phyloP scores from a whole-genome alignment of 2,113 vertebrate genomes.

The Lasiurus borealis region DNA sequence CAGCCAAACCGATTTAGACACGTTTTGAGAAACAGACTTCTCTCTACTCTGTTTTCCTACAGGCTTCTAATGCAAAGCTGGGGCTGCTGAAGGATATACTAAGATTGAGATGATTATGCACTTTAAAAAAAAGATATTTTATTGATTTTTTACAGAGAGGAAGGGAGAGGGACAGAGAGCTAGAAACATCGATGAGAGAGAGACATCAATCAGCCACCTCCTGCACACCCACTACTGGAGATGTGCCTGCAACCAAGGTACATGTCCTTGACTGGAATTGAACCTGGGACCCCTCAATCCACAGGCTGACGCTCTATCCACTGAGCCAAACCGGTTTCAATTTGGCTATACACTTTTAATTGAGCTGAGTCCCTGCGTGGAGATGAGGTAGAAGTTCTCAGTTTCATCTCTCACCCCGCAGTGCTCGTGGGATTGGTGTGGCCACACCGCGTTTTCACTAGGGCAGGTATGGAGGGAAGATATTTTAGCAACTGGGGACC shows the following conservation, averaged over 20 bases:
- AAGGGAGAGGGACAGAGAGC: too few species aligned
- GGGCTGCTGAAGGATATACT: background rate
- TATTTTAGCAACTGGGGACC: background rate
- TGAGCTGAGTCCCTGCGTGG: background rate
- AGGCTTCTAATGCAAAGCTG: background rate
- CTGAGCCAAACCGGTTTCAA: too few species aligned
- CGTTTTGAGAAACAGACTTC: background rate
- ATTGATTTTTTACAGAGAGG: too few species aligned
- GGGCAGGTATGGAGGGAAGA: background rate
- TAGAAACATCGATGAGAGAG: too few species aligned
- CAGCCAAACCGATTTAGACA: background rate
- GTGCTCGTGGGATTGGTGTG: rapidly evolving
- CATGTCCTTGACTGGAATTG: too few species aligned
- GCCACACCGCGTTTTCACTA: background rate
- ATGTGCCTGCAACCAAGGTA: too few species aligned
- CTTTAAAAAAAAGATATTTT: background rate
- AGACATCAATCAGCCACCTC: too few species aligned
- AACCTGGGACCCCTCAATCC: too few species aligned
- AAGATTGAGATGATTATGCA: background rate
- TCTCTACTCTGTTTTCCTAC: background rate
- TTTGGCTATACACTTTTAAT: background rate
- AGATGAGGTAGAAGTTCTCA: background rate
- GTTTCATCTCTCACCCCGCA: background rate
- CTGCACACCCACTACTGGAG: too few species aligned
- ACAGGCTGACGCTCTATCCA: too few species aligned